phyloP scores from a whole-genome alignment of 1,140 invertebrate genomes.

The Drosophila seguyi region DNA sequence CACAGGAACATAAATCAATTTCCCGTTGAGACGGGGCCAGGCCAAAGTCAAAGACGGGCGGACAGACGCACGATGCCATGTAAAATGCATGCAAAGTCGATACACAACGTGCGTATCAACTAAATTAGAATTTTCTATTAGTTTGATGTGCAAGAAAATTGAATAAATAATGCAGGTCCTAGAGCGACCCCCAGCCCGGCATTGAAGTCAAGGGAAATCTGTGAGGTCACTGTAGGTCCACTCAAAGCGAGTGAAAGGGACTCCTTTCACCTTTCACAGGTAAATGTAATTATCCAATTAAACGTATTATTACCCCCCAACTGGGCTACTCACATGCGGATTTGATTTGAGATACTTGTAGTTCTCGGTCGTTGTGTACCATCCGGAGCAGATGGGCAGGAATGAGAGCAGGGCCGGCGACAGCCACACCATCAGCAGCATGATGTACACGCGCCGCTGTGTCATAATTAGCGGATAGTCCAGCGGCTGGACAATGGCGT shows the following conservation, averaged over 20 bases:
- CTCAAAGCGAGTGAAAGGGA: neutral
- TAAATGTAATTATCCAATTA: conserved; percentile 36
- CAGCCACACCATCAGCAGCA: conserved; percentile 95
- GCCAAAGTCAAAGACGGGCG: conserved; percentile 28
- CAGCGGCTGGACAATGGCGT: conserved; percentile 95
- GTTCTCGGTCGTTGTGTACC: conserved; percentile 95
- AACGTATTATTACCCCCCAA: neutral
- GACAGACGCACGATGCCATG: conserved; percentile 29
- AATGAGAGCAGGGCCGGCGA: conserved; percentile 96
- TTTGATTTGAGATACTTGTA: conserved; percentile 89
- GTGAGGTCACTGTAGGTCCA: neutral
- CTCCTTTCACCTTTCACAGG: too few species aligned
- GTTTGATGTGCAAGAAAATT: conserved; percentile 67
- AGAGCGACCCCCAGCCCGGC: neutral
- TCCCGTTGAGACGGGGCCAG: conserved; percentile 45
- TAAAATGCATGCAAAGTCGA: conserved; percentile 65
- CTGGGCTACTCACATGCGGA: conserved; percentile 87
- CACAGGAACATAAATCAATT: conserved; percentile 61
- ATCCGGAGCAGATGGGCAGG: conserved; percentile 96
- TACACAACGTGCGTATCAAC: conserved; percentile 22
- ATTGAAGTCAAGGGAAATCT: conserved; percentile 25
- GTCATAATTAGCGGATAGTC: conserved; percentile 96
- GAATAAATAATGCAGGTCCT: conserved; percentile 61
- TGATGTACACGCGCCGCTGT: conserved; percentile 89
- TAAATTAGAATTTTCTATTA: conserved; percentile 71